A percentile compares a stretch with the other conserved stretches of the same genome.
These are phyloP conservation scores for Diachasmimorpha longicaudata DNA, from an alignment of 1,140 invertebrate genomes.

Conservation along the genomic window DNA sequence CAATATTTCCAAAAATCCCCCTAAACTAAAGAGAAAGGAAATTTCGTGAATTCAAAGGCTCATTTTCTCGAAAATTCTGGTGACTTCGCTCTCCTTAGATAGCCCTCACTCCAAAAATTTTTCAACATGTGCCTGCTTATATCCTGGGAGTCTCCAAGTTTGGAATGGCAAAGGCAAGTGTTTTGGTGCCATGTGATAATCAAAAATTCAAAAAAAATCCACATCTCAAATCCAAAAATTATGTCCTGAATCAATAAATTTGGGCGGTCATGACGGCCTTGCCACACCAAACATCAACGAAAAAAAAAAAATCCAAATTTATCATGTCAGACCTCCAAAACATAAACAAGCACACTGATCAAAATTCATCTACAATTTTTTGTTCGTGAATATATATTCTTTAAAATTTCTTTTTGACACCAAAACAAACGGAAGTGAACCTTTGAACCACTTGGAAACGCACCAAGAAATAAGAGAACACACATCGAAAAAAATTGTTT, in stretches of 20 bases:
- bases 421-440: constrained; percentile 71
- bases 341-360: constrained; percentile 68
- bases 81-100: background rate
- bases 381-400: constrained; percentile 17
- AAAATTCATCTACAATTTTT: constrained; percentile 38
- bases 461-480: constrained; percentile 65
- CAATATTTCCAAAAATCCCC: background rate
- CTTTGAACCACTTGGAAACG: constrained; percentile 65
- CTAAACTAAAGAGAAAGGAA: too few species aligned
- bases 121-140: constrained; percentile 63
- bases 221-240: background rate
- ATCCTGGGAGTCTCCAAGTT: constrained; percentile 67
- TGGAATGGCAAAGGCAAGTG: constrained; percentile 71
- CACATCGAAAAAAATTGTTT: constrained; percentile 33
- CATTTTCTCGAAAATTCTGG: constrained; percentile 29
- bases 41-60: constrained; percentile 52
- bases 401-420: constrained; percentile 58
- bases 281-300: constrained; percentile 65
- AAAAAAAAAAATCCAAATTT: constrained; percentile 26
- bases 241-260: constrained; percentile 25
- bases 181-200: constrained; percentile 73
- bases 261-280: constrained; percentile 63
- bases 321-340: constrained; percentile 45
- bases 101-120: background rate
- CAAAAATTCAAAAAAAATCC: background rate